A percentile compares a stretch with the other conserved stretches of the same genome.
Conservation (phyloP, 2,113 vertebrate species). For the Amphilophus citrinellus region DNA sequence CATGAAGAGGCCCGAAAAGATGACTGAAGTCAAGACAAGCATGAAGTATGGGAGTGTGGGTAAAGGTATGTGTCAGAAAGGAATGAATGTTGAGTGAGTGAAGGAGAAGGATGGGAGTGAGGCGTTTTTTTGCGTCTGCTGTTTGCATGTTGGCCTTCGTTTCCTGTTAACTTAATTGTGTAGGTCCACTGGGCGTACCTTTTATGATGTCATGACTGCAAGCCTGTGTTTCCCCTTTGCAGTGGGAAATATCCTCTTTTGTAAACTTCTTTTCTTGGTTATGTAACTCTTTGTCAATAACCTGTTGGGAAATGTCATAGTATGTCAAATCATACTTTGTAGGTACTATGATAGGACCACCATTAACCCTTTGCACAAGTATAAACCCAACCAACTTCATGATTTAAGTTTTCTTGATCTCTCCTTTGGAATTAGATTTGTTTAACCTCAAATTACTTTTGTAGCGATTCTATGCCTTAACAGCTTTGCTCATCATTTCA, state of each 20-base stretch:
- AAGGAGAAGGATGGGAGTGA: conserved; percentile 1
- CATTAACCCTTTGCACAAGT: neutral
- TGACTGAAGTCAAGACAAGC: neutral
- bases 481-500: conserved; percentile 23
- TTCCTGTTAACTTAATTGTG: conserved; percentile 19
- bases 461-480: neutral
- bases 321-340: neutral
- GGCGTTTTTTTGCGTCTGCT: neutral
- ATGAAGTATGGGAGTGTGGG: neutral
- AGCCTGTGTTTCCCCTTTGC: neutral
- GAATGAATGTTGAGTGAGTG: conserved; percentile 16
- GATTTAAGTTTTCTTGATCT: neutral
- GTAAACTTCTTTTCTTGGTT: neutral
- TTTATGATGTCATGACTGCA: neutral
- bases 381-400: neutral
- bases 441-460: neutral
- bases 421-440: neutral
- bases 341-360: neutral
- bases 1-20: neutral
- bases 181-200: conserved; percentile 20
- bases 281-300: neutral
- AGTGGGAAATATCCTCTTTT: neutral
- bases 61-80: conserved; percentile 8
- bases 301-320: neutral
- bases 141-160: conserved; percentile 25